Evolutionary conservation across 2,888 invertebrate species (phyloP), one percentile per base, ranked within the genome.

Genomic region (Nemoura dubitans): DNA sequence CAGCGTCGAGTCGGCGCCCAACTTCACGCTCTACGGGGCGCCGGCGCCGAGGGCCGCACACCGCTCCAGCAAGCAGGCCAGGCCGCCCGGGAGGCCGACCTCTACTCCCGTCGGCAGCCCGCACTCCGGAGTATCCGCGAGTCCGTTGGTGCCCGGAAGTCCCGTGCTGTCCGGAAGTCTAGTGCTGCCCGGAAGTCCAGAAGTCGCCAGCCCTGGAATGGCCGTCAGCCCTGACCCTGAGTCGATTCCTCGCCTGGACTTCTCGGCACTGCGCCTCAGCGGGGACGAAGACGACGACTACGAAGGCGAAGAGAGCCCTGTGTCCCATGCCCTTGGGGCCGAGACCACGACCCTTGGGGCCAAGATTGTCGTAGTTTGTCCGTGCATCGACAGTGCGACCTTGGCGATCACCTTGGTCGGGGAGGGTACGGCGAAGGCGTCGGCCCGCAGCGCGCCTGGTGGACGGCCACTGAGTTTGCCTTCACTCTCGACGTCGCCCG

Each of bases 21-120:
- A 88, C 85, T 83, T 88, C 27, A 88, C 88, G 16, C 87, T 88
- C 10, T 88, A 88, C 43, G 88, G 88, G 0, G 87, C 88, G 21
- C 88, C 88, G 10, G 88, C 88, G 6, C 88, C 88, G 3, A 42
- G 87, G 5, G 86, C 88, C 29, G n/a, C n/a, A 3, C 86, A 85
- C 29, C 84, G 84, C 28, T n/a, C 76, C 76, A 16, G 16, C 76
- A 84, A 84, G 83, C 5, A 42, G 6, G 2, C 10, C n/a, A 83
- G 42, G 14, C 25, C 43, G 26, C 43, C 43, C 25, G 1, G 27
- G 16, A 59, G 76, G 29, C 16, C 84, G 84, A 27, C 84, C 28
- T 25, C 84, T 3, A 43, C 76, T 5, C 83, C 83, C 0, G 42
- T 42, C 83, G 14, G 21, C 83, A 25, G 36, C 43, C 86, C 36